Percentiles rank a stretch among this genome's conserved stretches.
phyloP scores from a whole-genome alignment of 2,888 invertebrate species.

The Limnephilus auricula region DNA sequence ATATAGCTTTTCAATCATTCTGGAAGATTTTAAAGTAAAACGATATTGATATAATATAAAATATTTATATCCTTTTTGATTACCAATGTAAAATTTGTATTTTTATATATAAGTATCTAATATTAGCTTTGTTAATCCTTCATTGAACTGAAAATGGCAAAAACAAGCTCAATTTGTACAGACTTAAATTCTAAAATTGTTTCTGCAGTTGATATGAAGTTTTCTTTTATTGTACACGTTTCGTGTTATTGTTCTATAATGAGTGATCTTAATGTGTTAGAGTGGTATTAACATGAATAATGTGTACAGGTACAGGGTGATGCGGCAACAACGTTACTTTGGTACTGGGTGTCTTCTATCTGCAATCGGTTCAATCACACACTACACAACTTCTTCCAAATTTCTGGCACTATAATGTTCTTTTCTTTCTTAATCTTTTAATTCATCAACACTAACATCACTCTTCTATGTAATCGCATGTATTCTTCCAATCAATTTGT shows the following conservation, averaged over 20 bases:
- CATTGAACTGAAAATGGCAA: background rate
- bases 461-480: background rate
- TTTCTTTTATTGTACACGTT: background rate
- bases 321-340: background rate
- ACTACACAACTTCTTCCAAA: background rate
- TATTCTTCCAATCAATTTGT: too few species aligned
- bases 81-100: background rate
- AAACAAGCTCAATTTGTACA: background rate
- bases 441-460: background rate
- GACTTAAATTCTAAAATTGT: background rate
- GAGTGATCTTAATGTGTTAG: background rate
- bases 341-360: background rate
- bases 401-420: background rate
- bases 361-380: background rate
- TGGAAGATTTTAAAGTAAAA: background rate
- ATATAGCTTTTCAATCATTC: too few species aligned
- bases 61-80: background rate
- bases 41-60: background rate
- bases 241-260: background rate
- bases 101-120: background rate
- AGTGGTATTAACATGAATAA: background rate
- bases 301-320: constrained; percentile 2
- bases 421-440: background rate
- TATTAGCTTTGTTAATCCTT: background rate
- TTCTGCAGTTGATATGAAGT: background rate